Conservation (phyloP, 1,140 invertebrate genomes). For the Caenorhabditis latens region DNA sequence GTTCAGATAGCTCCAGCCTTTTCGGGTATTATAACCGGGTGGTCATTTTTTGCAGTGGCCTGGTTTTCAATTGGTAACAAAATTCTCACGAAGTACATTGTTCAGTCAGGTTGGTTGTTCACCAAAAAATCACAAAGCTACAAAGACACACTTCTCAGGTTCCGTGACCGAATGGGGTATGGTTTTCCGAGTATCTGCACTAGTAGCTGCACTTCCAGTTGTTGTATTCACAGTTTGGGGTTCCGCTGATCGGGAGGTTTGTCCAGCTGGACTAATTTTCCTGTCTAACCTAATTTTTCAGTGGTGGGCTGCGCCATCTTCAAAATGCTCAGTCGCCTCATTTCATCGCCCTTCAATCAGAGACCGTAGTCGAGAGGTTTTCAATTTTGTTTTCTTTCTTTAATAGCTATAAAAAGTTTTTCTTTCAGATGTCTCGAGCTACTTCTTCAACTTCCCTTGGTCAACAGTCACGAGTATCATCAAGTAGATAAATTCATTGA, state of each 20-base stretch:
- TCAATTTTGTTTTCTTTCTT: not conserved
- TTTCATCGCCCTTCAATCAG: constrained; percentile 45
- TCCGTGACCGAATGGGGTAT: constrained; percentile 73
- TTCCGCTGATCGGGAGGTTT: constrained; percentile 68
- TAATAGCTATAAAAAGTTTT: not conserved
- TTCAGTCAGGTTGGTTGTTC: constrained; percentile 68
- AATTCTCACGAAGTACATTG: constrained; percentile 76
- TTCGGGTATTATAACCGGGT: constrained; percentile 75
- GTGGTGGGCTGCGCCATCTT: constrained; percentile 63
- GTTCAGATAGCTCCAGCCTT: constrained; percentile 76
- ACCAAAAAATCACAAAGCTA: not conserved
- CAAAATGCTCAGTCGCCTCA: constrained; percentile 62
- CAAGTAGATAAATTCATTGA: not conserved
- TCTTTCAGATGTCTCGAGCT: constrained; percentile 54
- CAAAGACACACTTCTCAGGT: constrained; percentile 35
- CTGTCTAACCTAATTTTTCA: not conserved
- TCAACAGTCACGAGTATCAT: constrained; percentile 16
- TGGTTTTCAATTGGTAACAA: constrained; percentile 77
- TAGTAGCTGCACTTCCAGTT: constrained; percentile 73
- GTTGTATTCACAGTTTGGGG: constrained; percentile 75
- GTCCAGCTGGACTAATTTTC: not conserved
- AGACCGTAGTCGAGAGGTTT: constrained; percentile 30
- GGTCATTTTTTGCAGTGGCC: constrained; percentile 73
- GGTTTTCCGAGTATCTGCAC: constrained; percentile 75
- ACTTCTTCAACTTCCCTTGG: constrained; percentile 43